Conservation (phyloP, 2,113 vertebrate species). For the Spilogale gracilis region DNA sequence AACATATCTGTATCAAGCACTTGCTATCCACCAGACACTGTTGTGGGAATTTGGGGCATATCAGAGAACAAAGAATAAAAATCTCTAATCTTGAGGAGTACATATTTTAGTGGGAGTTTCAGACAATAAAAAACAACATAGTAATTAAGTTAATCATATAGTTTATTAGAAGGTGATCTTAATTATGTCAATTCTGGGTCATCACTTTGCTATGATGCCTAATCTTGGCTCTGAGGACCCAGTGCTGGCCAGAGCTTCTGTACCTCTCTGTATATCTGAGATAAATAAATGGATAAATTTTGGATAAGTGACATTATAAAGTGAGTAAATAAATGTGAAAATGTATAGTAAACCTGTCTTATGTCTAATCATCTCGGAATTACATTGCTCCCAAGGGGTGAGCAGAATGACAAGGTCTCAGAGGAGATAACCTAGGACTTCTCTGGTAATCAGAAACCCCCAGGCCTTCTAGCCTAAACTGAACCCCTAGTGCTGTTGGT, state of each 20-base stretch:
- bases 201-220: not conserved
- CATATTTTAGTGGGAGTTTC: not conserved
- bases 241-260: not conserved
- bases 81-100: not conserved
- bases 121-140: not conserved
- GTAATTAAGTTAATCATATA: not conserved
- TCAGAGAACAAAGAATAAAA: not conserved
- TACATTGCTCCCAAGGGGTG: not conserved
- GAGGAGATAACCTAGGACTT: not conserved
- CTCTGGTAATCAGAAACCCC: not conserved
- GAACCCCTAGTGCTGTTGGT: not conserved
- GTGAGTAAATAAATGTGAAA: conserved; percentile 30
- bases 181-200: not conserved
- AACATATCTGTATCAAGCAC: not conserved
- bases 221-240: not conserved
- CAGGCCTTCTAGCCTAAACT: not conserved
- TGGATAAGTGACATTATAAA: conserved; percentile 12
- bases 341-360: conserved; percentile 25
- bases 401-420: not conserved
- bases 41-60: not conserved
- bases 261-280: not conserved
- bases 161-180: not conserved
- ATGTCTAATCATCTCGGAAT: conserved; percentile 41
- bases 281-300: not conserved
- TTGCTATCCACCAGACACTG: not conserved